phyloP scores from a whole-genome alignment of 2,888 invertebrate genomes.

The Orthosia gracilis region DNA sequence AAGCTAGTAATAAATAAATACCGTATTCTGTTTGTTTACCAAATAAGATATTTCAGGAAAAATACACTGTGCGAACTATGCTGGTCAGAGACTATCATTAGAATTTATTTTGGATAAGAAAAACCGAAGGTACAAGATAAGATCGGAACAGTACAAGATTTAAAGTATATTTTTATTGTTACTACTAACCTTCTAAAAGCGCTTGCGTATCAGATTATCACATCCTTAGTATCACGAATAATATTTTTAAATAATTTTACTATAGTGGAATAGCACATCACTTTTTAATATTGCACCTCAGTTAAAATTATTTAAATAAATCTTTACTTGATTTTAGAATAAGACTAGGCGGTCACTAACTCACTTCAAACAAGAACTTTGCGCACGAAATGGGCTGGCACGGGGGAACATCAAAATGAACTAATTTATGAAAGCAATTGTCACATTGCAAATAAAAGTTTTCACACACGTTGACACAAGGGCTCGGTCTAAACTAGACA shows the following conservation, averaged over 20 bases:
- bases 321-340: neutral
- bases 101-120: neutral
- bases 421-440: conserved; percentile 38
- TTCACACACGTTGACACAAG: conserved; percentile 44
- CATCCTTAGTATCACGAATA: no score
- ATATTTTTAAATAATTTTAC: neutral
- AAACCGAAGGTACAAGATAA: no score
- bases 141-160: no score
- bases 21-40: neutral
- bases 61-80: neutral
- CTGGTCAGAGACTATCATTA: neutral
- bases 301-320: neutral
- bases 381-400: conserved; percentile 17
- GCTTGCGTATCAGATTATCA: neutral
- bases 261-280: neutral
- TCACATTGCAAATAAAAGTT: conserved; percentile 33
- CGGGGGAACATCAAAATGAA: conserved; percentile 10
- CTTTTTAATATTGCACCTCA: neutral
- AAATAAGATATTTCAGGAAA: neutral
- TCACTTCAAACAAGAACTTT: conserved; percentile 3
- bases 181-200: neutral
- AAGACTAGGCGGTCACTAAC: neutral
- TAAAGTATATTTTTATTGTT: conserved; percentile 4
- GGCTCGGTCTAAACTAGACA: conserved; percentile 61
- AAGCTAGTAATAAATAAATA: no score